phyloP scores from a whole-genome alignment of 2,797 vertebrate species.

The Cichlasoma orientale region DNA sequence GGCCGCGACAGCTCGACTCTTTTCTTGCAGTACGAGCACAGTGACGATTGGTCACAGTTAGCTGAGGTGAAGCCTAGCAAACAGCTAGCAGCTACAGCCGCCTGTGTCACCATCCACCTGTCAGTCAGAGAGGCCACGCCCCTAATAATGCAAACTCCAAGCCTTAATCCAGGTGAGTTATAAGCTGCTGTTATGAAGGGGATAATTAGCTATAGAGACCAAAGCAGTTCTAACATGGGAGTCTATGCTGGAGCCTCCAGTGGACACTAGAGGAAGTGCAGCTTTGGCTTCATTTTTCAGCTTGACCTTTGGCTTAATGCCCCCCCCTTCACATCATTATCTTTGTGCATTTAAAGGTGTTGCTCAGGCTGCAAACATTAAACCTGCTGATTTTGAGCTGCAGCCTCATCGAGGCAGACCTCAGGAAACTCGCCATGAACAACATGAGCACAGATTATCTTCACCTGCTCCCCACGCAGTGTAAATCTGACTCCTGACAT shows the following conservation, averaged over 20 bases:
- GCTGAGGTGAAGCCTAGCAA: no score
- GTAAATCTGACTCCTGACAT: constrained; percentile 68
- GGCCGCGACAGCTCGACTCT: no score
- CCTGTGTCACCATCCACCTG: no score
- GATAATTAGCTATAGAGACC: no score
- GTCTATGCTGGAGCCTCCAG: background rate
- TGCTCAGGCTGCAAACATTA: background rate
- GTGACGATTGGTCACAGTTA: no score
- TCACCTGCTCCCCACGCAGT: background rate
- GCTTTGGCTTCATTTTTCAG: background rate
- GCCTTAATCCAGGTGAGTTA: background rate
- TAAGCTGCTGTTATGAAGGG: background rate
- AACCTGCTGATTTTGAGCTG: background rate
- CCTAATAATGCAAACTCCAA: background rate
- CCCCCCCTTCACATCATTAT: background rate
- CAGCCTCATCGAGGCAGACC: no score
- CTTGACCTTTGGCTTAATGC: background rate
- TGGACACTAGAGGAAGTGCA: background rate
- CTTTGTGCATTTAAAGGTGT: background rate
- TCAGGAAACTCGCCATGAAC: background rate
- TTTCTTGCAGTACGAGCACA: no score
- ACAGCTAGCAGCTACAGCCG: no score
- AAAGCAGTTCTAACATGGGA: background rate
- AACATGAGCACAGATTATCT: constrained; percentile 17
- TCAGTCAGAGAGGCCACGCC: no score